Evolutionary conservation across 2,113 vertebrate species (phyloP), one percentile per base, ranked within the genome.

Genomic region (Nannospalax galili): DNA sequence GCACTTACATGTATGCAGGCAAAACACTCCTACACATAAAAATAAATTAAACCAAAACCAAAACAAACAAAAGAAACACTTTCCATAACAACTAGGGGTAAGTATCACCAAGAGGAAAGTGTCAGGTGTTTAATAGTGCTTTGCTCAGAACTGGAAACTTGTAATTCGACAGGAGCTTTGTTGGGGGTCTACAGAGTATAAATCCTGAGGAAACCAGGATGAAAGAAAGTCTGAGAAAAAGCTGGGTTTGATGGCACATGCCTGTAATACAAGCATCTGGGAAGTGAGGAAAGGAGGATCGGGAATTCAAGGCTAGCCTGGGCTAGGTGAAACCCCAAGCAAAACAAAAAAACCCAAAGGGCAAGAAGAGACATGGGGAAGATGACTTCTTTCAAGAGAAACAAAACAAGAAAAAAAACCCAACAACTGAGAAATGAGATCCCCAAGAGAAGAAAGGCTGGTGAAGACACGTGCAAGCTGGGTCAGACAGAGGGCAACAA

Each of bases 171-270:
- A 77, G 40, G 67, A 78, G 37, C n/a, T 42, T 8, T 35, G 30
- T 64, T n/a, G n/a, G 32, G 32, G 6, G 56, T 93, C 78, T 81
- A 45, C 3, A 52, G 67, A 37, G 22, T 14, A 11, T 2, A 37
- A 5, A 11, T 1, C 4, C 45, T 20, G 32, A 56, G 28, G 80
- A 65, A 74, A 35, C 4, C 10, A n/a, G 69, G 60, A 22, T 78
- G 88, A 79, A 84, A 15, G 28, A 58, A 52, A 89, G 64, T 60
- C 22, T 24, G 58, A 96, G 86, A 74, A 84, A 84, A 10, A 82
- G 48, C 75, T 42, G 64, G 11, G 19, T 32, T 37, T n/a, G 65
- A 65, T 70, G 69, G 84, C 2, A 0, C 20, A 69, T 32, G 62
- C 5, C 40, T 85, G 7, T 69, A 52, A 69, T 32, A 10, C 82